Evolutionary conservation across 2,113 vertebrate species (phyloP).

Genomic region (Mugil cephalus): DNA sequence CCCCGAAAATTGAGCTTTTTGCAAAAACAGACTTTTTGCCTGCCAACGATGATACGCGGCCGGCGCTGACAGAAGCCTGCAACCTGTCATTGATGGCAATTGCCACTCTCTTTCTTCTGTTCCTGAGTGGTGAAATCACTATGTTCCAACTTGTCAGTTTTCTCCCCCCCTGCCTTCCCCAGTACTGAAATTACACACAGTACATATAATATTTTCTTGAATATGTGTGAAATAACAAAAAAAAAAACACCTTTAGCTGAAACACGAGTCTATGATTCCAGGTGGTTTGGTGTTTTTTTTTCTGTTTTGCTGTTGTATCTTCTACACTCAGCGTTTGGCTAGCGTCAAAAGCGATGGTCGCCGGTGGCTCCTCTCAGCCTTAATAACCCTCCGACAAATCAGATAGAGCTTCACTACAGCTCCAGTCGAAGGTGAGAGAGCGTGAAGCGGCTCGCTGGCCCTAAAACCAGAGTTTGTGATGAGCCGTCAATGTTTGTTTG

Average conservation of each 20-base stretch:
- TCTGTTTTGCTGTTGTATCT: conserved; percentile 2
- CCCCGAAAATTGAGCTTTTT: conserved; percentile 47
- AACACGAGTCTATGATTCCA: conserved; percentile 25
- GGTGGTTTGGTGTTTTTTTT: conserved; percentile 5
- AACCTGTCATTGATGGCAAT: conserved; percentile 68
- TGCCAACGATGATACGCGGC: conserved; percentile 38
- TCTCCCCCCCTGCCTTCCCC: not conserved
- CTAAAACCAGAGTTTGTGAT: conserved; percentile 22
- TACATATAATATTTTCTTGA: conserved; percentile 44
- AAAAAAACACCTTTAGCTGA: conserved; percentile 27
- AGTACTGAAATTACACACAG: conserved; percentile 42
- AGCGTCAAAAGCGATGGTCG: conserved; percentile 39
- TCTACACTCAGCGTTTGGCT: conserved; percentile 33
- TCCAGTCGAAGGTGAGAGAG: conserved; percentile 32
- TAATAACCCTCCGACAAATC: conserved; percentile 52
- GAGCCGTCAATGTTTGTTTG: no score
- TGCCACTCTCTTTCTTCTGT: conserved; percentile 57
- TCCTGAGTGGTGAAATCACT: conserved; percentile 70
- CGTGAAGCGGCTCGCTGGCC: conserved; percentile 33
- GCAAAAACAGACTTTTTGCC: conserved; percentile 34
- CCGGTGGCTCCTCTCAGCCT: conserved; percentile 43
- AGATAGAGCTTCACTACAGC: conserved; percentile 41
- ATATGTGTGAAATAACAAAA: conserved; percentile 55
- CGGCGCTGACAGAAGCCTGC: conserved; percentile 36
- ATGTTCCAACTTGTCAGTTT: conserved; percentile 54